Base-by-base conservation (phyloP, 2,888 invertebrate genomes). In the Andrena flavipes region DNA sequence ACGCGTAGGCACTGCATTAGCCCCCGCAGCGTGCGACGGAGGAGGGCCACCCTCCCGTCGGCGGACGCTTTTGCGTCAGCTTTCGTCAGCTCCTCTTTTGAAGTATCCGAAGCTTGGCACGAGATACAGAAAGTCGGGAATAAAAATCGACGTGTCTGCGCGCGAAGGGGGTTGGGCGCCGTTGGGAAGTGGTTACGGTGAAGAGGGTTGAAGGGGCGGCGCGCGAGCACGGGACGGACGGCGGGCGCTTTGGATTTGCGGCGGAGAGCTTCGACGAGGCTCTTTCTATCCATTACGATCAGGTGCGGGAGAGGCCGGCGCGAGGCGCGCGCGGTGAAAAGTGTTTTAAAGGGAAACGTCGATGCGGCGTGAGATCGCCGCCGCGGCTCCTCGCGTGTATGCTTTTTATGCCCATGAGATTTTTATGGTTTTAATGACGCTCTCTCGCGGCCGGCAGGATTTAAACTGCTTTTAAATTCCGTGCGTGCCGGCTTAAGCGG, bases 211-310 rank as follows among this genome's bases (percentile, higher is more conserved):
- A 60, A 72, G 59, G 59, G 77, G 73, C 6, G 51, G 13, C 10
- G 59, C 3, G 49, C 30, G 35, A 60, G 62, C 54, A 30, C 10
- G 65, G 54, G 10, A 10, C 29, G 56, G 26, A 7, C 30, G 63
- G 26, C 20, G 59, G 62, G 76, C 64, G 74, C 69, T 68, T 74
- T 77, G 87, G 83, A 86, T 88, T 87, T 86, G 80, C 78, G 80
- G 83, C 78, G 64, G 74, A 83, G 82, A 86, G 75, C 82, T 85
- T 82, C 82, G 85, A 82, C 85, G 80, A 82, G 85, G 85, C 85
- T 75, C 85, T 88, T 87, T 87, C 82, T 80, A 84, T 86, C 86
- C 88, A 88, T 88, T 88, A 87, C 85, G 85, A 73, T 68, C 84
- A 65, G 69, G 49, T 51, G 78, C 48, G 65, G 81, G 80, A 74